Base-by-base conservation (phyloP, 2,113 vertebrate genomes). In the Solenodon paradoxus region DNA sequence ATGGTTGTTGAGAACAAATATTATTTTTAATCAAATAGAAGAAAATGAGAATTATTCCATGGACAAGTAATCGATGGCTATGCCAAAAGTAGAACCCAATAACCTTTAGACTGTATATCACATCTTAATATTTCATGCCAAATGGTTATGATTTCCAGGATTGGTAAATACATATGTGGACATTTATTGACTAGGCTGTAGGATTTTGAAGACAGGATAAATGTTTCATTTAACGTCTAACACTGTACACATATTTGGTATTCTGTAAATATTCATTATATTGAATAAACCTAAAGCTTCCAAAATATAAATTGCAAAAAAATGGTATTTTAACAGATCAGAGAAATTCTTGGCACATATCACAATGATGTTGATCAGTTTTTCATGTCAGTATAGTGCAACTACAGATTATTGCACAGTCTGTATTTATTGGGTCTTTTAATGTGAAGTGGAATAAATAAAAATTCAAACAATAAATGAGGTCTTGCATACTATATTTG, bases 221-320 rank as follows among this genome's bases (percentile, higher is more conserved):
- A 5, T 91, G 49, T 85, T 28, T 88, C 57, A 16, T 32, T 45
- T 82, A 74, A 82, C 38, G 74, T 82, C 90, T 45, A 84, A 90
- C n/a, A 47, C 17, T 84, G 88, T 95, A 38, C 3, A 71, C 1
- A 32, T 61, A 35, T 72, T 92, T 61, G 22, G 3, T 42, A 45
- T 66, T 88, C 40, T 74, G 51, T 71, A 81, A 85, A 63, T 81
- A 82, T 40, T 89, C 35, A 79, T 75, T 77, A 96, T 68, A 75
- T 80, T 95, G 32, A 93, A 77, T 69, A 87, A n/a, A 83, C 45
- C 32, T 45, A 42, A 97, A 16, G 28, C 4, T 78, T 90, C 77
- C 26, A 80, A 68, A n/a, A 49, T 30, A 72, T 72, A 47, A 75
- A 35, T 96, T 68, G 17, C 32, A 22, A 61, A 47, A 47, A 57